Base-by-base conservation (phyloP, 2,888 invertebrate genomes). In the Drosophila longiperda region DNA sequence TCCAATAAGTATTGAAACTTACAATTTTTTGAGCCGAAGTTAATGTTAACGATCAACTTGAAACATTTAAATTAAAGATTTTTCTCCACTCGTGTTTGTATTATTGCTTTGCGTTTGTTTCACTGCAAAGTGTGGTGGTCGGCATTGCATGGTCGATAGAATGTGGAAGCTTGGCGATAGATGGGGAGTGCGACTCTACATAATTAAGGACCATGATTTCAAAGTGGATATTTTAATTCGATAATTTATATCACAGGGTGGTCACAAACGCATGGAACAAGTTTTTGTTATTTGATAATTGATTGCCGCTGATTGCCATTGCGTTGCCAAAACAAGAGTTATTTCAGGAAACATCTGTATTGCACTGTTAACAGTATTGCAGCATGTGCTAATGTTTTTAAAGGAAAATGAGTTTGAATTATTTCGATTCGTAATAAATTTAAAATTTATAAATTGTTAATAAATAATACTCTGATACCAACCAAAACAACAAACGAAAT, bases 21-120 rank as follows among this genome's bases (percentile, higher is more conserved):
- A 89, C 85, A 84, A 77, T 87, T 82, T 66, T 26, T 87, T 50
- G 48, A 57, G 65, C 65, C 67, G 45, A 40, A 73, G 42, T 66
- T 66, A 58, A 36, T 52, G 68, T 83, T 76, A 75, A 62, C 73
- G 40, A 60, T 58, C 72, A 66, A 68, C 64, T 79, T 79, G 61
- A 73, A 78, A 72, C 89, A 86, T 81, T 84, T 74, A 80, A 80
- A 81, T 75, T 74, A 72, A 53, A 64, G 63, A 66, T 61, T 74
- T 82, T 62, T 61, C 65, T 71, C 38, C 78, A 78, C 78, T 77
- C 50, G 73, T 80, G 66, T 78, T 79, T 79, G 79, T 77, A 70
- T 77, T 80, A 75, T 78, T 80, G 77, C 80, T 75, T 66, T 72
- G 59, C 64, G 65, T 72, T 75, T 76, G 67, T 65, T 71, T 75